Evolutionary conservation across 2,113 vertebrate genomes (phyloP), one percentile per base, ranked within the genome.

Genomic region (Scytalopus superciliaris): DNA sequence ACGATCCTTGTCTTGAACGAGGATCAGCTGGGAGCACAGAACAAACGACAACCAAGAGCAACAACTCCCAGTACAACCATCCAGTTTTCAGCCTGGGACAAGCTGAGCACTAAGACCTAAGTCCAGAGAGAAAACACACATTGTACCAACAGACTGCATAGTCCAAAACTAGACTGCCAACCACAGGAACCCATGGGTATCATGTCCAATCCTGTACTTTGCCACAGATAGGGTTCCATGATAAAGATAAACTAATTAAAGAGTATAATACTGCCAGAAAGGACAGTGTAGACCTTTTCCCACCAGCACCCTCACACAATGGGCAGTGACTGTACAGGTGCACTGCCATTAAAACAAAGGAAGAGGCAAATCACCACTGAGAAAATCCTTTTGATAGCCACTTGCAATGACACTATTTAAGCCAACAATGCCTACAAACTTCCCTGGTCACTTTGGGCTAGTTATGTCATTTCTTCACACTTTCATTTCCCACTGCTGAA

Each of bases 381-480:
- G 39, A 85, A 79, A 82, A 87, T 24, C 56, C 57, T 89, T 85
- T 13, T 53, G 16, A 45, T 14, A 13, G 31, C 22, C 53, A 73
- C n/a, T 50, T 87, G 57, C 42, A 91, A 68, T 25, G 40, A 31
- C 27, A 24, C 22, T 56, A 35, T 66, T 67, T 84, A 75, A 89
- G 62, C 22, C 50, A 78, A 14, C 0, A 1, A 59, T 40, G 27
- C 47, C 70, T 56, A 35, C 40, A 31, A 39, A 33, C 25, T 39
- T 82, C 75, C 47, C 44, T 25, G 40, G 8, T 44, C 47, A 85
- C 28, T 64, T 28, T 24, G n/a, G 28, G 37, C 70, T 83, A 91
- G 31, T 44, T 30, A 8, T 1, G 1, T 31, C 15, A 39, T 42
- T 73, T 87, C 63, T 66, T 66, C 18, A 30, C 0, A 0, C 45